Evolutionary conservation across 2,797 vertebrate species (phyloP), one percentile per base, ranked within the genome.

Genomic region (Intellagama lesueurii): DNA sequence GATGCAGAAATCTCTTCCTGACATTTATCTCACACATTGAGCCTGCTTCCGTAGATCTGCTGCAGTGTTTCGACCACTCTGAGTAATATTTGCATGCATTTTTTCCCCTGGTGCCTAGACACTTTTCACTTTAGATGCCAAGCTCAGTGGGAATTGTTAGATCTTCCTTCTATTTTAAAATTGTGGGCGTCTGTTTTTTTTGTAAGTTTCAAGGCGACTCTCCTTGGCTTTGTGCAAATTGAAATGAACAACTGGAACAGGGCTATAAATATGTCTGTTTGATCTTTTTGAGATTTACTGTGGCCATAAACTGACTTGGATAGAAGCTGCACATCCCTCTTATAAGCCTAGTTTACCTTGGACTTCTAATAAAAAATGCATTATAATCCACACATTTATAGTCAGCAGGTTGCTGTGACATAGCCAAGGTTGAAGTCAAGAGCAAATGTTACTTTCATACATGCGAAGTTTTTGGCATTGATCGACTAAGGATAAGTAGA

Each of bases 381-480:
- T 88, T 93, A 86, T 90, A 94, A 88, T 89, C 75, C 88, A 32
- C 52, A 91, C 76, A 64, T 89, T 92, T 91, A 81, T 90, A 79
- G 79, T 64, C 17, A 81, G 5, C 87, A 47, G 49, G 16, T 69
- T 70, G 79, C 49, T 82, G 3, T 87, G 79, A 82, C 79, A 24
- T 80, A 56, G 56, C 40, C 66, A 89, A 89, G 40, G 30, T 94
- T 91, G 44, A 80, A 47, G 85, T 87, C 40, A 80, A 77, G 72
- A 84, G 19, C 30, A 80, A 9, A 81, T 72, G 40, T 4, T 35
- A 83, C 83, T 72, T 82, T 78, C 28, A 4, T 35, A 7, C 49
- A 44, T 64, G 83, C 35, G 24, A 68, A 85, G 30, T 16, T 47
- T 85, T 49, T 35, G 35, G 32, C 85, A 44, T 64, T 56, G 11